Percentiles rank a stretch among this genome's conserved stretches.
Evolutionary conservation across 2,797 vertebrate species (phyloP).

Genomic region (Phataginus tetradactyla): DNA sequence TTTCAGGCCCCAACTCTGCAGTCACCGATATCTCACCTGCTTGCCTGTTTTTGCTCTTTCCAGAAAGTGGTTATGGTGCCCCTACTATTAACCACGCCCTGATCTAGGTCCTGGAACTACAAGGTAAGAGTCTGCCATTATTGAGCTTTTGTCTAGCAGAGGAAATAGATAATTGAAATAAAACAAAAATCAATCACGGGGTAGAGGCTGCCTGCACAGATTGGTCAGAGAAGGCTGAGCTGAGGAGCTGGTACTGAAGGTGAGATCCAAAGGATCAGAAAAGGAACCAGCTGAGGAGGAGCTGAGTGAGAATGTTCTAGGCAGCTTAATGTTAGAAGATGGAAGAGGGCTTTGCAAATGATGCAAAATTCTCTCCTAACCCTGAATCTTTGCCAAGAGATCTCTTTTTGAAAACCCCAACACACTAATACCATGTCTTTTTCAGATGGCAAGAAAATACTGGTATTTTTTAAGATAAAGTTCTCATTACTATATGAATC

Average conservation of each 20-base stretch:
- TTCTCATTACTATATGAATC: background rate
- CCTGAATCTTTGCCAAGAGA: background rate
- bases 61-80: background rate
- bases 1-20: background rate
- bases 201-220: background rate
- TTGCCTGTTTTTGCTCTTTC: background rate
- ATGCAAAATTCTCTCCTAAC: background rate
- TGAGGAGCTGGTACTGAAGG: background rate
- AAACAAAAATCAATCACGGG: accelerated
- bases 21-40: background rate
- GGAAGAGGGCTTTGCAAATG: background rate
- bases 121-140: background rate
- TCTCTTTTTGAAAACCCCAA: background rate
- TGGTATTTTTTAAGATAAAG: background rate
- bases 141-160: background rate
- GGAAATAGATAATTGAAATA: background rate
- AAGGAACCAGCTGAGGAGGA: background rate
- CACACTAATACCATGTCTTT: background rate
- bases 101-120: background rate
- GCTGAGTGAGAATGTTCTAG: background rate
- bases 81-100: background rate
- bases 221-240: background rate
- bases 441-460: background rate
- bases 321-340: background rate
- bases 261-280: background rate